phyloP scores from a whole-genome alignment of 2,113 vertebrate genomes.

The Probosciger aterrimus region DNA sequence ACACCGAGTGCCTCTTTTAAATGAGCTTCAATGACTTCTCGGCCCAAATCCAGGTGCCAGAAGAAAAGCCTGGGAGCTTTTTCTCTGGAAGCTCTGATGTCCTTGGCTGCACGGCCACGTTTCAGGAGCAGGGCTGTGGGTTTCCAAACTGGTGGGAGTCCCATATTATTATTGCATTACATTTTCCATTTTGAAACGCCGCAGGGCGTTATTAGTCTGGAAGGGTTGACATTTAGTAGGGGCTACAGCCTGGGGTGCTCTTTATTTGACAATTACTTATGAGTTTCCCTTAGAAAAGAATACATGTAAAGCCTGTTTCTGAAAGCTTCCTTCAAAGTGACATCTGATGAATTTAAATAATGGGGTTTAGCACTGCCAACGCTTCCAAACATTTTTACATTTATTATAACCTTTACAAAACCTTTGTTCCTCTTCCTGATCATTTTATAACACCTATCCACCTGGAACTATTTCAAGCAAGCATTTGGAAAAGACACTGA shows the following conservation, averaged over 20 bases:
- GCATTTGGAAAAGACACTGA: not conserved
- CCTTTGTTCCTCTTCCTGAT: not conserved
- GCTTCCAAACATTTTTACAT: constrained; percentile 57
- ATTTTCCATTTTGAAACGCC: not conserved
- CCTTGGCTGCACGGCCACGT: not conserved
- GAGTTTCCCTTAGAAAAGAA: not conserved
- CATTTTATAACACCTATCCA: not conserved
- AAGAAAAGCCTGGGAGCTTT: not conserved
- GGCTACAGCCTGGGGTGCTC: constrained; percentile 24
- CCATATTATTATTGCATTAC: not conserved
- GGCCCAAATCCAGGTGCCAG: not conserved
- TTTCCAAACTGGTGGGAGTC: not conserved
- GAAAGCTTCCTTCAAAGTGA: constrained; percentile 48
- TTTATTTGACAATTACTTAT: not conserved
- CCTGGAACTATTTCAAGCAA: constrained; percentile 26
- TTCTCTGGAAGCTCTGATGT: not conserved
- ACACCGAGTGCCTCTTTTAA: not conserved
- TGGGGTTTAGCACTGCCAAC: not conserved
- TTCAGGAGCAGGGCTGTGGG: not conserved
- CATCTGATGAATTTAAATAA: constrained; percentile 50
- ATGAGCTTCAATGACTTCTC: not conserved
- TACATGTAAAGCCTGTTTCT: not conserved
- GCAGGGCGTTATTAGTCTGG: not conserved
- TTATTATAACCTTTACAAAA: constrained; percentile 34
- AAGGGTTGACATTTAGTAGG: constrained; percentile 25